These are phyloP conservation scores for Castor canadensis DNA, from an alignment of 2,113 vertebrate species.

Conservation along the genomic window DNA sequence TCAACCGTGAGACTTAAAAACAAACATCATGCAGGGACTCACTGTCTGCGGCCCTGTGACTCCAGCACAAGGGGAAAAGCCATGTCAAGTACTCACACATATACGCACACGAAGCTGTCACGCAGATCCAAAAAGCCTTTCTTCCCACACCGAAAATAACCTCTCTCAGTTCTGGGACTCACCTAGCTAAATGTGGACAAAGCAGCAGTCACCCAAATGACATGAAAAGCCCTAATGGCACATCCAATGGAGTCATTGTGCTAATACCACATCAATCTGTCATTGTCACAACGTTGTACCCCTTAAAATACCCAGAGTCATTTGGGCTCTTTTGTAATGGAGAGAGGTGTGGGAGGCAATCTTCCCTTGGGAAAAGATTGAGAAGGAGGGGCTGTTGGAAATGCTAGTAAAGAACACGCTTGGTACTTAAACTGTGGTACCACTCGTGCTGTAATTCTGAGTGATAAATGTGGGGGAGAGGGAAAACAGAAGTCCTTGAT, in stretches of 20 bases:
- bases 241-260: conserved; percentile 53
- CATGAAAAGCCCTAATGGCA: conserved; percentile 38
- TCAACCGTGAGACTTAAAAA: conserved; percentile 27
- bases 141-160: conserved; percentile 69
- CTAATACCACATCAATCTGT: conserved; percentile 47
- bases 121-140: conserved; percentile 50
- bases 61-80: background rate
- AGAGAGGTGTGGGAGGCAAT: conserved; percentile 67
- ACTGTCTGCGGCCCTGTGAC: background rate
- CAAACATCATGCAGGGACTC: background rate
- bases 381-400: conserved; percentile 57
- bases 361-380: conserved; percentile 55
- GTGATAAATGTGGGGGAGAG: background rate
- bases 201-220: conserved; percentile 52
- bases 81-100: background rate
- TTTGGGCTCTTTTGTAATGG: conserved; percentile 58
- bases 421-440: background rate
- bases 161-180: conserved; percentile 45
- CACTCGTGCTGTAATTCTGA: conserved; percentile 20
- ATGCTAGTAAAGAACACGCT: conserved; percentile 17
- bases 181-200: conserved; percentile 57
- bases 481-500: background rate
- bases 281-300: conserved; percentile 38
- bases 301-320: conserved; percentile 37
- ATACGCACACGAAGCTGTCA: background rate